phyloP scores from a whole-genome alignment of 2,888 invertebrate species.

The Hymenopus coronatus region DNA sequence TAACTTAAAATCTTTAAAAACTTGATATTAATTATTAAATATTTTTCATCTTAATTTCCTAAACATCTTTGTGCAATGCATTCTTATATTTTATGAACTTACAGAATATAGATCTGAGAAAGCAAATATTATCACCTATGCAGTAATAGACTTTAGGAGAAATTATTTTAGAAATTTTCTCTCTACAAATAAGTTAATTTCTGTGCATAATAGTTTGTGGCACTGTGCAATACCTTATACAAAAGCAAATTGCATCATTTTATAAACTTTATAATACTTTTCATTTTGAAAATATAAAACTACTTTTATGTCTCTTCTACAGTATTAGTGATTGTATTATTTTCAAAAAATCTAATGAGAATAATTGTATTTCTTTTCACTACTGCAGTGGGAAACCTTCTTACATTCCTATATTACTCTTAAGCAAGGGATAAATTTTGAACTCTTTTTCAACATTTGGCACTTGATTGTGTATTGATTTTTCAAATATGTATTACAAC shows the following conservation, averaged over 20 bases:
- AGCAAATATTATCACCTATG: too few species aligned
- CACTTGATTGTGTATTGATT: not conserved
- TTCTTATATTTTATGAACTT: too few species aligned
- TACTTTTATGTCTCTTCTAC: not conserved
- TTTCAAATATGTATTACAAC: not conserved
- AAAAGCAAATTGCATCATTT: not conserved
- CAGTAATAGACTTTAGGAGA: too few species aligned
- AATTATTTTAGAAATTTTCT: too few species aligned
- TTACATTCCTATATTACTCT: not conserved
- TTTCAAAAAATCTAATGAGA: not conserved
- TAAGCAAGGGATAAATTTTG: not conserved
- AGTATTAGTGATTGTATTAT: not conserved
- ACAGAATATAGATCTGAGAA: too few species aligned
- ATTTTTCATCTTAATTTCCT: too few species aligned
- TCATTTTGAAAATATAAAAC: not conserved
- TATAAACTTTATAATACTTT: not conserved
- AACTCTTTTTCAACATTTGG: not conserved
- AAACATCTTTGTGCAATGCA: too few species aligned
- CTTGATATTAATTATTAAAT: too few species aligned
- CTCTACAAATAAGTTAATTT: not conserved
- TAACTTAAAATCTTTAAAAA: too few species aligned
- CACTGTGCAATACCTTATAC: not conserved
- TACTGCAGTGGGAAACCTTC: not conserved
- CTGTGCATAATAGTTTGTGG: not conserved
- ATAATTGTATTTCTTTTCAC: not conserved